phyloP scores from a whole-genome alignment of 2,888 invertebrate species.

The Eristalis pertinax region DNA sequence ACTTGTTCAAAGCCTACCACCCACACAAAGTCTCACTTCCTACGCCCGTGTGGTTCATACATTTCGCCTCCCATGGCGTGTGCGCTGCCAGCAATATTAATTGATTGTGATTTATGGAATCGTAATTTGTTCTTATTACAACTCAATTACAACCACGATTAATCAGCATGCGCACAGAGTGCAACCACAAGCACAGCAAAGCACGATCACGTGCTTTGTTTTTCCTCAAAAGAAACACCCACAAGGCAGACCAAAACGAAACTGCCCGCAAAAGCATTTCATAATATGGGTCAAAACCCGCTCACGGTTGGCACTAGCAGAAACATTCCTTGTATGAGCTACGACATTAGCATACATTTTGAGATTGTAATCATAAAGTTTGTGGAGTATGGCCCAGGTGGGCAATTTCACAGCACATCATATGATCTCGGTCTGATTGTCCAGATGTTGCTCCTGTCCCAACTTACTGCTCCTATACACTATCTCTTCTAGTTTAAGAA shows the following conservation, averaged over 20 bases:
- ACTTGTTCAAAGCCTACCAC: not conserved
- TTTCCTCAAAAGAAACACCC: constrained; percentile 29
- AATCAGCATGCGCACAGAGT: constrained; percentile 56
- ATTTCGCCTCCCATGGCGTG: constrained; percentile 32
- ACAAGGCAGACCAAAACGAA: not conserved
- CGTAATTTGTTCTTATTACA: constrained; percentile 71
- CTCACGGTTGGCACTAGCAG: constrained; percentile 42
- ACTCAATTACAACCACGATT: constrained; percentile 66
- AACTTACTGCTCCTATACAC: not conserved
- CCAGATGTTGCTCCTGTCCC: constrained; percentile 53
- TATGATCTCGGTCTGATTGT: constrained; percentile 41
- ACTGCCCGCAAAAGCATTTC: constrained; percentile 5
- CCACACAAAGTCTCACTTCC: not conserved
- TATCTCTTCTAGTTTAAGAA: constrained; percentile 48
- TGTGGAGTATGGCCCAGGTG: constrained; percentile 62
- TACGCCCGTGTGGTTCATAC: constrained; percentile 47
- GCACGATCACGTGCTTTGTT: constrained; percentile 49
- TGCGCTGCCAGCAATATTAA: constrained; percentile 53
- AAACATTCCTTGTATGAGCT: constrained; percentile 17
- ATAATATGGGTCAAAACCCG: constrained; percentile 60
- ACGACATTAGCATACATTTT: constrained; percentile 76
- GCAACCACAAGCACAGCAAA: constrained; percentile 9
- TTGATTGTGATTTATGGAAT: constrained; percentile 70
- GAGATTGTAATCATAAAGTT: constrained; percentile 77
- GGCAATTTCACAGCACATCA: constrained; percentile 49